Percentiles rank a stretch among this genome's conserved stretches.
phyloP scores from a whole-genome alignment of 2,797 vertebrate species.

The Xenopus petersii region DNA sequence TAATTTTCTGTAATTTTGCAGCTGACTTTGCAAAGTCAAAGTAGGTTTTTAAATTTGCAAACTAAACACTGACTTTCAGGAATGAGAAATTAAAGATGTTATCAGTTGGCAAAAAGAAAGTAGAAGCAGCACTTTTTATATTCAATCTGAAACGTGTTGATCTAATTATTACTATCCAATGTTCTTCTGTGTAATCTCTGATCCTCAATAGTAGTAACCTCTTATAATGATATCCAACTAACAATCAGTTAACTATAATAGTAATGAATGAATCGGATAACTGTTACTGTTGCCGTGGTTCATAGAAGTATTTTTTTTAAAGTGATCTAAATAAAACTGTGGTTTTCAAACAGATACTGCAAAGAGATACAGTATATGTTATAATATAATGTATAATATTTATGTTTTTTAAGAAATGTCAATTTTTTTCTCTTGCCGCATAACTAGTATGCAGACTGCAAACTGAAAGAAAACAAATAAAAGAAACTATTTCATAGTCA shows the following conservation, averaged over 20 bases:
- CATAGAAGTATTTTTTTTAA: too few species aligned
- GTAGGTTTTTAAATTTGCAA: background rate
- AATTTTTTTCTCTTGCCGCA: too few species aligned
- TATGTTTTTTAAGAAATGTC: too few species aligned
- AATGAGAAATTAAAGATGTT: conserved; percentile 26
- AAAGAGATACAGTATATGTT: too few species aligned
- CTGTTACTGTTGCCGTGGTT: too few species aligned
- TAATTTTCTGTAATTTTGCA: background rate
- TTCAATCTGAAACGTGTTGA: conserved; percentile 12
- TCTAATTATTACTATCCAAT: conserved; percentile 18
- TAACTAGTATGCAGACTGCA: too few species aligned
- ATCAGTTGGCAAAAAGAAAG: conserved; percentile 14
- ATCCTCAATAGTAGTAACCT: conserved; percentile 20
- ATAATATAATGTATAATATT: too few species aligned
- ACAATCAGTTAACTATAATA: conserved; percentile 12
- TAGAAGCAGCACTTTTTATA: background rate
- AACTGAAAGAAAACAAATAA: too few species aligned
- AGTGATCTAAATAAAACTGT: too few species aligned
- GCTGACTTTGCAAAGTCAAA: conserved; percentile 17
- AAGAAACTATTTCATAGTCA: too few species aligned
- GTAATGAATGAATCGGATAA: background rate
- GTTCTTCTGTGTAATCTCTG: conserved; percentile 5
- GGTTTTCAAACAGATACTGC: too few species aligned
- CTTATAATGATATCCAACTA: conserved; percentile 14
- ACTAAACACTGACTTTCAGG: conserved; percentile 7